Evolutionary conservation across 2,888 invertebrate species (phyloP), one percentile per base, ranked within the genome.

Genomic region (Carcina quercana): DNA sequence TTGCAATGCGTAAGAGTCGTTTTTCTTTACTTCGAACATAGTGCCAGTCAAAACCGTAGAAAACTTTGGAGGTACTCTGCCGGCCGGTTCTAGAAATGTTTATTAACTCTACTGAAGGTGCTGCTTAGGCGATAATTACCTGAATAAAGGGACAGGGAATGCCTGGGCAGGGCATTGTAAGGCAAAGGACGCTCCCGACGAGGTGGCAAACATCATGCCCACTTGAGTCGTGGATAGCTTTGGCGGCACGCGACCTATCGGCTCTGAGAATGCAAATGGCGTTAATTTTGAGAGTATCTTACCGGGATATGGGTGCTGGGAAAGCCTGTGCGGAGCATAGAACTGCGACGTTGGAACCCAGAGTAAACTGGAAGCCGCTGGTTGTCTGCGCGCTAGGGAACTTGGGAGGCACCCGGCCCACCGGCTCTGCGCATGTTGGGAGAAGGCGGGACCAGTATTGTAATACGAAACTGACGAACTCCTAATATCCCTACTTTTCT

Each of bases 111-210:
- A 50, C 51, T 45, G 49, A 55, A 48, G 47, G 52, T 45, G 42
- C 35, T 43, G 49, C 35, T 48, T 40, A 49, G 6, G 12, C n/a
- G n/a, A 20, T 3, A 10, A 20, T 70, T 76, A 83, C 80, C 82
- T 82, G 80, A 80, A 80, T 43, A 69, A 48, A 46, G 82, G 80
- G 62, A 78, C 79, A 58, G 79, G 78, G 62, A 69, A 79, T 49
- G 89, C 91, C 80, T 93, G 92, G 35, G 90, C 90, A 28, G 91
- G 91, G 62, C 92, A 93, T 50, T 88, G 83, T 42, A 93, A 84
- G 31, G 89, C 86, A 46, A 88, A 76, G 47, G 71, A 50, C 14
- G 60, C 54, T 41, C 67, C 78, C 46, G 65, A 50, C 32, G 59
- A 72, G 40, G 89, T 86, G 53, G 86, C 86, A 67, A 87, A 90